Evolutionary conservation across 2,113 vertebrate species (phyloP), one percentile per base, ranked within the genome.

Genomic region (Corydoras maculifer): DNA sequence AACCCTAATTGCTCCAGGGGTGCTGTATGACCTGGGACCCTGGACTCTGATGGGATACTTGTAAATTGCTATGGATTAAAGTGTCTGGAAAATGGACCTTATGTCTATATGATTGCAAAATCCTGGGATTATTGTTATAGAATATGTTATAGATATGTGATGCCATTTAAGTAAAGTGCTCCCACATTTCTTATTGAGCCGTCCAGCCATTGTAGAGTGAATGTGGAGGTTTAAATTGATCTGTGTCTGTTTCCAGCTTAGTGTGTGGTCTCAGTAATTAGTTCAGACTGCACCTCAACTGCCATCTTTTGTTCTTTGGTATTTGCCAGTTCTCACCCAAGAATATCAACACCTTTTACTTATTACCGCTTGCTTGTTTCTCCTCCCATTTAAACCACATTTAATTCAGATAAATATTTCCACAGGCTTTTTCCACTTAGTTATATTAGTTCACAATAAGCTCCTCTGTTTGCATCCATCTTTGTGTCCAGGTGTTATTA

Each of bases 371-470:
- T 32, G 66, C 76, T 70, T 32, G 67, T 73, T 65, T 69, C 70
- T 81, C 53, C 3, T 81, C 84, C 84, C 84, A 80, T 69, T 49
- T 54, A 25, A 12, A 68, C 81, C 73, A 13, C 75, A 65, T 82
- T 86, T 86, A 72, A 84, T 89, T 91, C 87, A 80, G 82, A 88
- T 88, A 83, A 88, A 88, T 88, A 89, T 89, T 91, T 90, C 87
- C 63, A 81, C 79, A 82, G 85, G 61, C 60, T 78, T 87, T 82
- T 90, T 81, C 81, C 79, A 73, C 70, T 82, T 75, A 83, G 83
- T 86, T 82, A 79, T 84, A 72, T 84, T 84, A 79, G 79, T 82
- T 83, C 83, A 78, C 86, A 78, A 88, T 82, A 91, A 85, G 78
- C 68, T 77, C 75, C 74, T 73, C 80, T 85, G 85, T 88, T 81